Percentiles rank a stretch among this genome's conserved stretches.
These are phyloP conservation scores for Drosophila neocordata DNA, from an alignment of 1,140 invertebrate genomes.

Conservation along the genomic window DNA sequence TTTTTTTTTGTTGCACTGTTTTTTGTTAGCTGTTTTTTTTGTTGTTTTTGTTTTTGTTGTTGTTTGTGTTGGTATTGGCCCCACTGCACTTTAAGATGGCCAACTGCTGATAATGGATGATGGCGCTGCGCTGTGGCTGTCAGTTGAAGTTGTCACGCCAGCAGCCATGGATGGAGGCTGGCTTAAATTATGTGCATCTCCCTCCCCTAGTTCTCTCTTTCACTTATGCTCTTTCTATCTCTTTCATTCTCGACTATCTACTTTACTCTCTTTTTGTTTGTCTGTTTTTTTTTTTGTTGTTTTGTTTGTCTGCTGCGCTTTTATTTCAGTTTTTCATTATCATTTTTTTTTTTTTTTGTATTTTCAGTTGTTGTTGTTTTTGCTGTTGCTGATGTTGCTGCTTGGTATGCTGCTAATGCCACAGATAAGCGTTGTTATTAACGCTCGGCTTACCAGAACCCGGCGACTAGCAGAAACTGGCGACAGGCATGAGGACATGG, in stretches of 20 bases:
- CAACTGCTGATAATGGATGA: conserved; percentile 81
- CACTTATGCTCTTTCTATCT: conserved; percentile 29
- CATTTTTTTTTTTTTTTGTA: conserved; percentile 51
- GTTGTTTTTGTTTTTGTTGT: conserved; percentile 23
- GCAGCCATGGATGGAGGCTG: conserved; percentile 60
- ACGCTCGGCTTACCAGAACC: conserved; percentile 77
- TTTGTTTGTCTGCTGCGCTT: conserved; percentile 71
- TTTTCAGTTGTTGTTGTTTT: conserved; percentile 20
- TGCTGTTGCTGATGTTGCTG: conserved; percentile 35
- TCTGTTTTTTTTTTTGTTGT: conserved; percentile 9
- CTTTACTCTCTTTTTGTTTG: conserved; percentile 43
- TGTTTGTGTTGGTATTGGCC: conserved; percentile 43
- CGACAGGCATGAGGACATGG: conserved; percentile 52
- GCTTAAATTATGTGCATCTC: conserved; percentile 69
- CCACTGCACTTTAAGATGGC: conserved; percentile 76
- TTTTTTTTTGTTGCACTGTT: not conserved
- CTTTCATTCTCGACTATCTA: conserved; percentile 27
- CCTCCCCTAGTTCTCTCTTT: conserved; percentile 21
- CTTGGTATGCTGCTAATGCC: conserved; percentile 75
- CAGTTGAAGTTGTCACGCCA: conserved; percentile 79
- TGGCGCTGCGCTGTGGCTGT: conserved; percentile 73
- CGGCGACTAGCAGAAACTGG: conserved; percentile 44
- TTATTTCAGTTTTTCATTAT: conserved; percentile 81
- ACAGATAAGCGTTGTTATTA: conserved; percentile 81
- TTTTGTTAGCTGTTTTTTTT: not conserved